Conservation (phyloP, 2,888 invertebrate genomes). For the Drosophila bunnanda region DNA sequence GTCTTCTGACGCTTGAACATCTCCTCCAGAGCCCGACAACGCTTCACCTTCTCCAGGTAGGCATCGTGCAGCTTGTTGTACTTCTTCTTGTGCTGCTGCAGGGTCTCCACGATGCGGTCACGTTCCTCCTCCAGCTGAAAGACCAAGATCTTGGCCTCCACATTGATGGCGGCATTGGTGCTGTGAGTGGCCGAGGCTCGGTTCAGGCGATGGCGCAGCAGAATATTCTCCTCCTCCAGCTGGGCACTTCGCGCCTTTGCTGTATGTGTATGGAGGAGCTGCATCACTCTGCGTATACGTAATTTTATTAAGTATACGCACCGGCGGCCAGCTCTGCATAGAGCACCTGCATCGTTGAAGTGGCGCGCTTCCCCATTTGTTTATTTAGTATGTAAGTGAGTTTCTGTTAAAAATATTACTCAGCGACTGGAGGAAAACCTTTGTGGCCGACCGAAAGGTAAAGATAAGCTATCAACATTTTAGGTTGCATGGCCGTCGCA, state of each 20-base stretch:
- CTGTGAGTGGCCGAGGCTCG: constrained; percentile 61
- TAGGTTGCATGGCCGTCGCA: not conserved
- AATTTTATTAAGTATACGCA: constrained; percentile 51
- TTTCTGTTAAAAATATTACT: constrained; percentile 14
- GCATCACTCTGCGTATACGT: not conserved
- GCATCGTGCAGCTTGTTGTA: constrained; percentile 81
- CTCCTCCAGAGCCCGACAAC: constrained; percentile 81
- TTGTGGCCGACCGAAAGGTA: constrained; percentile 23
- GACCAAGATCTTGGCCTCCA: constrained; percentile 76
- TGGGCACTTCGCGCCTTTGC: constrained; percentile 74
- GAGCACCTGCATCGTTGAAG: constrained; percentile 58
- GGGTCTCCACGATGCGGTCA: constrained; percentile 74
- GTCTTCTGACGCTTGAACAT: constrained; percentile 80
- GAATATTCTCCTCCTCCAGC: constrained; percentile 76
- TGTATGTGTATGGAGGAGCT: constrained; percentile 48
- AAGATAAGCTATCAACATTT: constrained; percentile 47
- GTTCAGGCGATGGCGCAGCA: constrained; percentile 73
- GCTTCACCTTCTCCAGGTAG: constrained; percentile 77
- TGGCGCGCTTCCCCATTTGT: constrained; percentile 58
- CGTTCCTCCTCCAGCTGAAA: constrained; percentile 79
- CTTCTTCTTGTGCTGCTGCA: constrained; percentile 78
- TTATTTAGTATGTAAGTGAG: not conserved
- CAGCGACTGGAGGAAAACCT: not conserved
- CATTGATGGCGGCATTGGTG: constrained; percentile 64
- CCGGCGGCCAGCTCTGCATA: constrained; percentile 71